A percentile compares a stretch with the other conserved stretches of the same genome.
These are phyloP conservation scores for Diaperis boleti DNA, from an alignment of 2,888 invertebrate species.

Conservation along the genomic window DNA sequence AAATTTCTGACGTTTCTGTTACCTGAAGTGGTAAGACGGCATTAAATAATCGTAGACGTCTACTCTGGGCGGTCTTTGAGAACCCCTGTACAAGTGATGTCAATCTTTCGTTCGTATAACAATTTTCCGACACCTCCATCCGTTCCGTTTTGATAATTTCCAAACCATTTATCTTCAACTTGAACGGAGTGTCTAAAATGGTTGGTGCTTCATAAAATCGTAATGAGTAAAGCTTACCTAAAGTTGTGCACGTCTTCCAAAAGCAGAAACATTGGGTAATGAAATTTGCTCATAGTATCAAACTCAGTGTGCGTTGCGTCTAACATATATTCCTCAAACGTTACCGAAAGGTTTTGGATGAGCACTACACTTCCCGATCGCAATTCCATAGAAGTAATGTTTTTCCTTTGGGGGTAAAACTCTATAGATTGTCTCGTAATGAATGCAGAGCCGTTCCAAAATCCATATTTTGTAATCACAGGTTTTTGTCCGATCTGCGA, in stretches of 20 bases:
- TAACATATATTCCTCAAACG: constrained; percentile 50
- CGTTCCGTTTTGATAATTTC: constrained; percentile 52
- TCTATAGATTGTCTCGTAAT: constrained; percentile 9
- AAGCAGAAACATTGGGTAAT: constrained; percentile 53
- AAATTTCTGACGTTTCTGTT: not conserved
- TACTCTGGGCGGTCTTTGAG: constrained; percentile 48
- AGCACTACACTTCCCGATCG: constrained; percentile 49
- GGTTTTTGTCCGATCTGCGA: constrained; percentile 36
- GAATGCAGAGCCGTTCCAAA: constrained; percentile 14
- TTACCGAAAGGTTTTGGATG: constrained; percentile 17
- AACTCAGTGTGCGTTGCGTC: constrained; percentile 45
- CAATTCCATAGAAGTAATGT: constrained; percentile 51
- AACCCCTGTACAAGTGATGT: constrained; percentile 53
- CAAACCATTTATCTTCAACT: constrained; percentile 52
- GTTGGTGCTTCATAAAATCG: not conserved
- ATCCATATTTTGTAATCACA: constrained; percentile 15
- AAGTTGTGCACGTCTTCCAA: constrained; percentile 55
- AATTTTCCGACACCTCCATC: constrained; percentile 55
- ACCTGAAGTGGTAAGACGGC: constrained; percentile 57
- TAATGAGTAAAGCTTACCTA: constrained; percentile 45
- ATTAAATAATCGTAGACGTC: constrained; percentile 54
- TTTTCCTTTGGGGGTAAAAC: constrained; percentile 51
- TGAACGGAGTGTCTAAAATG: constrained; percentile 17
- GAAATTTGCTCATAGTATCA: constrained; percentile 53
- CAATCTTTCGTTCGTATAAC: constrained; percentile 52